Percentiles rank a stretch among this genome's conserved stretches.
Conservation (phyloP, 2,113 vertebrate genomes). For the Scopus umbretta region DNA sequence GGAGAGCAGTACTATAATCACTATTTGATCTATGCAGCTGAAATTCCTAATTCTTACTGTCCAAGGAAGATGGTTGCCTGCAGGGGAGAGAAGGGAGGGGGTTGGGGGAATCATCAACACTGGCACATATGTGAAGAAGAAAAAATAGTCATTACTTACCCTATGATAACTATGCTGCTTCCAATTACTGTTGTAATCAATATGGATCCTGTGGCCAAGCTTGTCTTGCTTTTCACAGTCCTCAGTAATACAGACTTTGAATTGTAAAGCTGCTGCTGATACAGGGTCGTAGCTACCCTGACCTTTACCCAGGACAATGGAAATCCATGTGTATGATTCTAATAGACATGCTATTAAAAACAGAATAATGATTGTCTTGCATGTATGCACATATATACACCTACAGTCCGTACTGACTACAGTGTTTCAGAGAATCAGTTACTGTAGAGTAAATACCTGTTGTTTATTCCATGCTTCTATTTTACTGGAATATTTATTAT, state of each 20-base stretch:
- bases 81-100: not conserved
- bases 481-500: not conserved
- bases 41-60: conserved; percentile 37
- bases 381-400: not conserved
- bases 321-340: conserved; percentile 22
- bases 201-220: conserved; percentile 55
- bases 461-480: conserved; percentile 22
- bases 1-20: conserved; percentile 31
- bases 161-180: conserved; percentile 54
- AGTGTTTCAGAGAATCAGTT: not conserved
- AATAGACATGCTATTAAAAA: conserved; percentile 21
- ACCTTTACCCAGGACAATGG: conserved; percentile 21
- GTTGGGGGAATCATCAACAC: conserved; percentile 12
- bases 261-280: conserved; percentile 44
- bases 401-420: not conserved
- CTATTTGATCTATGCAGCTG: conserved; percentile 33
- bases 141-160: conserved; percentile 51
- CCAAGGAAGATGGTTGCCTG: conserved; percentile 16
- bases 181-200: conserved; percentile 57
- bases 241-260: conserved; percentile 30
- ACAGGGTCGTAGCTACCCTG: conserved; percentile 21
- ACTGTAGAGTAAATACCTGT: not conserved
- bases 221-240: conserved; percentile 44
- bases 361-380: not conserved
- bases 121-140: conserved; percentile 42